Evolutionary conservation across 2,113 vertebrate genomes (phyloP), one percentile per base, ranked within the genome.

Genomic region (Chionomys nivalis): DNA sequence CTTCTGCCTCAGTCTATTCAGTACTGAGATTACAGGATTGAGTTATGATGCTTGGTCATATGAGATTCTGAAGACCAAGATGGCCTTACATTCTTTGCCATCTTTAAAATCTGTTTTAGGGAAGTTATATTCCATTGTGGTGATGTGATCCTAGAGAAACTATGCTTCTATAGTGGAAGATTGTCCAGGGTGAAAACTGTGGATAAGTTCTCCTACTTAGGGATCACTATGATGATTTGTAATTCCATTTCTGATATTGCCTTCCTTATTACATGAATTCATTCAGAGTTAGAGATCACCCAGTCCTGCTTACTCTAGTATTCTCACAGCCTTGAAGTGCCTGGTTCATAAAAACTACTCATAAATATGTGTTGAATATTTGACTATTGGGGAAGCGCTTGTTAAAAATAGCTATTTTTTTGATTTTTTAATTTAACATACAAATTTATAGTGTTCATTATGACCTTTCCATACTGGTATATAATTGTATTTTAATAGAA

Each of bases 51-150:
- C 31, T 47, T 87, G 31, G 65, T 23, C 31, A 87, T 66, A 24
- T 21, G 47, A 65, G 63, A 87, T 58, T 55, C 7, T 93, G 72
- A 88, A 70, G 3, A 82, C 81, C 89, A 81, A 88, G 26, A 66
- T 94, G 63, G 2, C 63, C 36, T 63, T 82, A 55, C 61, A 81
- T 92, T 82, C 19, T 83, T 90, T 65, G 16, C 17, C 7, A 3
- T 94, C 17, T 5, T 79, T 93, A 77, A 65, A 72, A 42, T 85
- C 7, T 96, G 73, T 93, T 78, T 89, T 58, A 23, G 61, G 12
- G 3, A 72, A 66, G 5, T 36, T 26, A 8, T 47, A 1, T 88
- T 42, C 55, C 16, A 63, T 55, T 94, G 85, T 78, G 86, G 12
- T 94, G 47, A 63, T 42, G 5, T 52, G 12, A 68, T 76, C 5